Base-by-base conservation (phyloP, 2,113 vertebrate genomes). In the Peromyscus polionotus region DNA sequence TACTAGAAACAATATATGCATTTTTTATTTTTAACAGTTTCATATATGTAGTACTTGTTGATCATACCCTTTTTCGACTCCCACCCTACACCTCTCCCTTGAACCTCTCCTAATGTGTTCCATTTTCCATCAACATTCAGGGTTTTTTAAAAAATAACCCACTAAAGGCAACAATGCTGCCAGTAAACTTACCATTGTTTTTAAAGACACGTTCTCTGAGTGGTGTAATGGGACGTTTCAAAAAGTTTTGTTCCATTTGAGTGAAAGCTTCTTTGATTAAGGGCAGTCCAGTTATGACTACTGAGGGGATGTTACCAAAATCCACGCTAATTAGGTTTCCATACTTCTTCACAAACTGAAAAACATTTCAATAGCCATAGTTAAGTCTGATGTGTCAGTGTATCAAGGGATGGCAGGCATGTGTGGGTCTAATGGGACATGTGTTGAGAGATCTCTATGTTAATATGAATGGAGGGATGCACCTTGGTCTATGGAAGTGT, bases 221-320 rank as follows among this genome's bases (percentile, higher is more conserved):
- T 2, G 99, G 98, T 3, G 97, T 2, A 6, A 97, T 5, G 0
- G 99, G 99, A 0, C 99, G 99, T 33, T 98, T 98, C 3, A 98
- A 20, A 96, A 99, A 99, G 94, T 98, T 98, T 24, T 99, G 98
- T 0, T 98, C 99, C 91, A 99, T 98, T 70, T 98, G 98, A n/a
- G 99, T 94, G 3, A 99, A 97, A 26, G 97, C 98, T 95, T 99
- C 99, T 93, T 98, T 99, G 87, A 99, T 95, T 98, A 99, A 96
- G 85, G 96, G 97, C 75, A 99, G 98, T 13, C 99, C 99, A 0
- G 75, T 99, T 24, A 99, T 17, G 7, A 98, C 0, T 70, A 99
- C 98, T 10, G 96, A 7, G 2, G 54, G 88, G 10, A 92, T 12
- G 0, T 17, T 39, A 12, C 99, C 99, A n/a, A 99, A 0, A 0